Conservation (phyloP, 2,113 vertebrate genomes). For the Peromyscus californicus region DNA sequence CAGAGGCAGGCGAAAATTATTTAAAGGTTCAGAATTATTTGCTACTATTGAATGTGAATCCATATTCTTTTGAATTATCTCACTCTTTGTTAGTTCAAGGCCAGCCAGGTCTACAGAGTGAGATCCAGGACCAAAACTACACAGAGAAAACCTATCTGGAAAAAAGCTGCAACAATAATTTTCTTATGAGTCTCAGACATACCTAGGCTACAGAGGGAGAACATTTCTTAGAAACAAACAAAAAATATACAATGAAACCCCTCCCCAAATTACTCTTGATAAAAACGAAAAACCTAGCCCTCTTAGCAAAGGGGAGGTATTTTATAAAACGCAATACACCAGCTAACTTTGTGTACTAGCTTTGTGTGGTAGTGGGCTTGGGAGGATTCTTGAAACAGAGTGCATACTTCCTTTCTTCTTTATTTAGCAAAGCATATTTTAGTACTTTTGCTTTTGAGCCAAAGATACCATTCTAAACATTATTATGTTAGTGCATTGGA, state of each 20-base stretch:
- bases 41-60: too few species aligned
- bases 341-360: constrained; percentile 5
- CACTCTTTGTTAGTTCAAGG: too few species aligned
- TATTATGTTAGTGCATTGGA: neutral
- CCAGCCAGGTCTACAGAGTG: too few species aligned
- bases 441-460: neutral
- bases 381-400: neutral
- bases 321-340: neutral
- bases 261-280: neutral
- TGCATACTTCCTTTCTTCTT: neutral
- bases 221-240: neutral
- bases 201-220: neutral
- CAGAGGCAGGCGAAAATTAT: too few species aligned
- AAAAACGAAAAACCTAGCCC: neutral
- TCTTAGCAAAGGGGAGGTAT: neutral
- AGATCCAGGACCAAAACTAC: too few species aligned
- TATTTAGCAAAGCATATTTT: neutral
- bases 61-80: too few species aligned
- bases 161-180: neutral
- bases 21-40: too few species aligned
- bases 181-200: neutral
- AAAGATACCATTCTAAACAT: neutral
- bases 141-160: too few species aligned
- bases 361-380: neutral
- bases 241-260: neutral